phyloP scores from a whole-genome alignment of 2,797 vertebrate species.

The Eulemur mongoz region DNA sequence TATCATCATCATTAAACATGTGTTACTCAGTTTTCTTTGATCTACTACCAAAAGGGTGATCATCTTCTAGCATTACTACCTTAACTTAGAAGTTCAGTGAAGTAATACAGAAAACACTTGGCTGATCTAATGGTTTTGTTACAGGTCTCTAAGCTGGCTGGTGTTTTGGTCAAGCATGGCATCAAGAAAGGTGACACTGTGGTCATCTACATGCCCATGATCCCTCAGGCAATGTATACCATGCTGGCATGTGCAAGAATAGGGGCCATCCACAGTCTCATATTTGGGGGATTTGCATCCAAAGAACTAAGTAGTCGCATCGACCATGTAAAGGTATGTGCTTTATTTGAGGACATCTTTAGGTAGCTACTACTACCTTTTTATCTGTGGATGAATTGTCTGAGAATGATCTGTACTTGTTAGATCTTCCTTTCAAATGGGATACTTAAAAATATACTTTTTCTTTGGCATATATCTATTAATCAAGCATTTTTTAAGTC shows the following conservation, averaged over 20 bases:
- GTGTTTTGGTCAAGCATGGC: constrained; percentile 92
- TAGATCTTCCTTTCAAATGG: not conserved
- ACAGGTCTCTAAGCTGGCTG: constrained; percentile 94
- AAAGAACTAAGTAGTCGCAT: constrained; percentile 95
- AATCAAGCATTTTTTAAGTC: not conserved
- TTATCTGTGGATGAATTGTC: not conserved
- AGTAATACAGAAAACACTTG: not conserved
- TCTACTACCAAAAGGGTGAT: not conserved
- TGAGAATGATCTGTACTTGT: not conserved
- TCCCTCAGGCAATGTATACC: constrained; percentile 95
- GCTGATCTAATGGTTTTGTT: constrained; percentile 59
- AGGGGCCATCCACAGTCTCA: constrained; percentile 97
- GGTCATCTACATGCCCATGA: constrained; percentile 99
- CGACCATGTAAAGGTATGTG: constrained; percentile 94
- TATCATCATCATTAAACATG: not conserved
- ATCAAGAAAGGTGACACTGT: constrained; percentile 93
- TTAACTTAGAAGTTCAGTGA: not conserved
- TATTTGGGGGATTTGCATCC: constrained; percentile 98
- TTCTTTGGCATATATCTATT: not conserved
- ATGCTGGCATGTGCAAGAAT: constrained; percentile 97
- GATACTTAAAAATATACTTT: not conserved
- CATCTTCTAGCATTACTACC: not conserved
- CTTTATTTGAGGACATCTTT: not conserved
- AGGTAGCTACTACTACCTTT: not conserved
- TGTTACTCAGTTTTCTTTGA: not conserved